These are phyloP conservation scores for Yasuhikotakia modesta DNA, from an alignment of 2,797 vertebrate species.

Conservation along the genomic window DNA sequence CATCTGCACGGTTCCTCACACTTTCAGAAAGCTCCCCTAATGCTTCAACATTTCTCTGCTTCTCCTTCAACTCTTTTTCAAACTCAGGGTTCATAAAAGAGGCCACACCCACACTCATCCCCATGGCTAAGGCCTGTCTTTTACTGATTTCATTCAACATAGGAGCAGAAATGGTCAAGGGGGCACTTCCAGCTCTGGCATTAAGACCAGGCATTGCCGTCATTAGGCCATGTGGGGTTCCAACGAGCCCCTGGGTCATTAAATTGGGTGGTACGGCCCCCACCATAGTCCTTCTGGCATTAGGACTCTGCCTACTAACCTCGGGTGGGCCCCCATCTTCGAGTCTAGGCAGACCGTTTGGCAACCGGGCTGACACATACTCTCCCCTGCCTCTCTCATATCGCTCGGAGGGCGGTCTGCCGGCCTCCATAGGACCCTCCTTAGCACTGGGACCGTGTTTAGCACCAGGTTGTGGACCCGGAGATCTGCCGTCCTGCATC, in stretches of 20 bases:
- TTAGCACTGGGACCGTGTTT: constrained; percentile 75
- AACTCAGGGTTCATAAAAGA: constrained; percentile 81
- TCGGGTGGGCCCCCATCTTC: constrained; percentile 77
- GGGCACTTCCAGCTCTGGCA: constrained; percentile 68
- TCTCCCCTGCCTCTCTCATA: constrained; percentile 74
- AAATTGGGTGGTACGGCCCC: constrained; percentile 79
- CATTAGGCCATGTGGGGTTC: constrained; percentile 75
- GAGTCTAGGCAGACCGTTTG: constrained; percentile 82
- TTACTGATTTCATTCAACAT: constrained; percentile 81
- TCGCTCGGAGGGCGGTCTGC: constrained; percentile 73
- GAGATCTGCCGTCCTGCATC: constrained; percentile 84
- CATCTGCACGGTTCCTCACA: constrained; percentile 81
- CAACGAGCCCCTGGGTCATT: constrained; percentile 78
- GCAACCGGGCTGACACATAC: constrained; percentile 75
- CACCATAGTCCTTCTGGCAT: constrained; percentile 78
- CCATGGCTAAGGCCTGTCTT: constrained; percentile 68
- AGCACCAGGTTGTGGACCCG: constrained; percentile 77
- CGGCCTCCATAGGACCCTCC: constrained; percentile 65
- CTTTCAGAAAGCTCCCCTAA: constrained; percentile 84
- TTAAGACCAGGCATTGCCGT: constrained; percentile 81
- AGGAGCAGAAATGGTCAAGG: constrained; percentile 78
- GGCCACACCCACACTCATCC: constrained; percentile 71
- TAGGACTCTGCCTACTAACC: constrained; percentile 80
- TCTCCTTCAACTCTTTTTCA: constrained; percentile 82
- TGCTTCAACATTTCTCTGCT: constrained; percentile 78